These are phyloP conservation scores for Acanthoscelides obtectus DNA, from an alignment of 2,888 invertebrate species.

Conservation along the genomic window DNA sequence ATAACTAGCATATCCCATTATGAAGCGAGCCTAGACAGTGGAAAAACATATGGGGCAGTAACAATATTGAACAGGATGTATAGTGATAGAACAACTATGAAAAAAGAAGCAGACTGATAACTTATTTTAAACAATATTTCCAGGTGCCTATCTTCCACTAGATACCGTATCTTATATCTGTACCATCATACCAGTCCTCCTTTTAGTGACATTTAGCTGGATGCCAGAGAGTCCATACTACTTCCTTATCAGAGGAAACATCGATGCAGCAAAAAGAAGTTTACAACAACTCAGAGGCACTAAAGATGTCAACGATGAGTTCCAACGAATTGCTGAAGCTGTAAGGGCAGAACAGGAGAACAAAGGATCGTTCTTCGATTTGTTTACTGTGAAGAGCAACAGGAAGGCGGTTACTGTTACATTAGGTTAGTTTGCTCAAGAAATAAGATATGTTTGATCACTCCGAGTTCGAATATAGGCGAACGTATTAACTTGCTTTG, in stretches of 20 bases:
- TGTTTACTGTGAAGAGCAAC: constrained; percentile 54
- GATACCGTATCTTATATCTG: constrained; percentile 49
- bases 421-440: constrained; percentile 40
- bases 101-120: no score
- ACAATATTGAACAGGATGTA: no score
- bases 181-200: constrained; percentile 46
- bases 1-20: no score
- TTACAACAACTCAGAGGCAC: constrained; percentile 50
- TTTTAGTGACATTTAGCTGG: constrained; percentile 47
- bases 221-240: constrained; percentile 60
- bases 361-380: constrained; percentile 52
- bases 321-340: constrained; percentile 34
- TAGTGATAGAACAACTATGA: no score
- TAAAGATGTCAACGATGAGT: constrained; percentile 48
- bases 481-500: no score
- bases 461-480: no score
- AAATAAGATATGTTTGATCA: no score
- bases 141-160: constrained; percentile 49
- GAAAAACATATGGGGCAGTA: no score
- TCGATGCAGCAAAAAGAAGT: constrained; percentile 48
- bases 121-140: no score
- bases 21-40: no score
- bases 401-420: constrained; percentile 61
- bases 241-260: constrained; percentile 43
- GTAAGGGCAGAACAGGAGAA: constrained; percentile 48